These are phyloP conservation scores for Laupala kohalensis DNA, from an alignment of 1,140 invertebrate species.

Conservation along the genomic window DNA sequence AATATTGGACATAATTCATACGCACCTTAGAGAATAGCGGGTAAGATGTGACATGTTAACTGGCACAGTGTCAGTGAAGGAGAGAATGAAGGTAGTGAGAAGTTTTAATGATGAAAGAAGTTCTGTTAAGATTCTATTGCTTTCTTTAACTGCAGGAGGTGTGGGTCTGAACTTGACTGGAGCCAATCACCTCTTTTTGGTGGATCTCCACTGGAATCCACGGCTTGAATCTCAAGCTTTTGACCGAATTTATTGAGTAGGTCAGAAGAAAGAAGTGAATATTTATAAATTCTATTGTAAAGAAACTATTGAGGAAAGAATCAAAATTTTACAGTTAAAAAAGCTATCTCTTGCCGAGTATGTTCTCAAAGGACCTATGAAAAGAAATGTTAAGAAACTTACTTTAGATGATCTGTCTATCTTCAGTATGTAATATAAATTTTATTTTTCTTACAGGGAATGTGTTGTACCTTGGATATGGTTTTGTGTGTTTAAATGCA, in stretches of 20 bases:
- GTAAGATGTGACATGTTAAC: constrained; percentile 48
- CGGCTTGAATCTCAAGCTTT: constrained; percentile 83
- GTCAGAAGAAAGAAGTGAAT: constrained; percentile 65
- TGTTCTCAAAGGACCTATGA: too few species aligned
- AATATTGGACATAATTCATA: constrained; percentile 51
- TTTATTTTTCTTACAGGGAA: too few species aligned
- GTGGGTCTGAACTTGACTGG: constrained; percentile 83
- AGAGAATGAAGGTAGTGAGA: constrained; percentile 42
- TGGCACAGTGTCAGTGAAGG: constrained; percentile 47
- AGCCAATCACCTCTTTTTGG: constrained; percentile 75
- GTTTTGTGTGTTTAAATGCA: too few species aligned
- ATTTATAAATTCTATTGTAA: constrained; percentile 56
- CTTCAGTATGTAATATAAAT: too few species aligned
- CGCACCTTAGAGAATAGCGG: constrained; percentile 36
- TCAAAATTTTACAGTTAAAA: not conserved
- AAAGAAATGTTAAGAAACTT: too few species aligned
- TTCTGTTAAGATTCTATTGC: constrained; percentile 45
- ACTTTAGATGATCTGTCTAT: too few species aligned
- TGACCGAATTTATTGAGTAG: constrained; percentile 81
- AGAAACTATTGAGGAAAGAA: not conserved
- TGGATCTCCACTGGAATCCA: constrained; percentile 93
- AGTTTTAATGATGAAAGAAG: constrained; percentile 50
- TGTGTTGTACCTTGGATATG: too few species aligned
- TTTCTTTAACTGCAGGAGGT: constrained; percentile 80
- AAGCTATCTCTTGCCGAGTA: too few species aligned